Evolutionary conservation across 2,888 invertebrate species (phyloP), one percentile per base, ranked within the genome.

Genomic region (Melanchra persicariae): DNA sequence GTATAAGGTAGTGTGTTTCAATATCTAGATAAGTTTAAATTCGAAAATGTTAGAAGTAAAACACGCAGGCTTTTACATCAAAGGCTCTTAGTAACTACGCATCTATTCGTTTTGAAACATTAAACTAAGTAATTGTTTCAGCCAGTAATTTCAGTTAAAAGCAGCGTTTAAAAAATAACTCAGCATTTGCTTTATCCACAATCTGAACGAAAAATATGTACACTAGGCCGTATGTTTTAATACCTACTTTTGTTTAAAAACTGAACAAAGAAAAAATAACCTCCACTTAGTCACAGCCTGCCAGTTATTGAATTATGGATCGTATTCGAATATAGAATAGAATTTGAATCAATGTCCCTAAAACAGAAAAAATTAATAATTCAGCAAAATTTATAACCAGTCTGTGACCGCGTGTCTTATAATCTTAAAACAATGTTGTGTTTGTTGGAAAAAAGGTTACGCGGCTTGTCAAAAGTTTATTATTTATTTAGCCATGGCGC

Each of bases 401-500:
- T 5, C 57, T 66, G 79, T 66, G 69, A 52, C 77, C 69, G 62
- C 70, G 24, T 59, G 64, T 63, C 59, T 51, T 75, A 75, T 77
- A 70, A 72, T 77, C 66, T 75, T 74, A 66, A 68, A 77, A 62
- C 40, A 59, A 74, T 77, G 69, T 67, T 73, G 70, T 83, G 74
- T 80, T 84, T 80, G 75, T 69, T 51, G 17, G 24, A 55, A 77
- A 77, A 76, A 81, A 72, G 70, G 73, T 71, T 73, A 59, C 62
- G 47, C 47, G 72, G 68, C 51, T 60, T 79, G 85, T 85, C 85
- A 82, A 77, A 85, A 85, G 59, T 85, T 85, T 82, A 75, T 80
- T 85, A 80, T 85, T 82, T 85, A 85, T 85, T 79, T 80, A 78
- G 67, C 49, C 77, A 62, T 63, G 24, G 74, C 66, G 73, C 73